These are phyloP conservation scores for Cydia splendana DNA, from an alignment of 1,140 invertebrate species.

Conservation along the genomic window DNA sequence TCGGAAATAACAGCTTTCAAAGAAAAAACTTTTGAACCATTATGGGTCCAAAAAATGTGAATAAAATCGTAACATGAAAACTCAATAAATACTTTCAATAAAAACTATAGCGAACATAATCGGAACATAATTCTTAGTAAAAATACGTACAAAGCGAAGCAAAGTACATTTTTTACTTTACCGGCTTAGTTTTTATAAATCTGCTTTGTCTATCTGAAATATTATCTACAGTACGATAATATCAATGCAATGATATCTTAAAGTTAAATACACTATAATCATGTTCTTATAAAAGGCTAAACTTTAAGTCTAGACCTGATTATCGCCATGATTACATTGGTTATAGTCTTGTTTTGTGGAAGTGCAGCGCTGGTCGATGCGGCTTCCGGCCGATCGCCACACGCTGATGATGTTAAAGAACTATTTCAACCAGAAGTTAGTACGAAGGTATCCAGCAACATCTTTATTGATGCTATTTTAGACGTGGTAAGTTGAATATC, in stretches of 20 bases:
- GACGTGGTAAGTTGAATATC: slow-evolving; percentile 53
- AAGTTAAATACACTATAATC: slow-evolving; percentile 9
- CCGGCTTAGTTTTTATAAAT: background rate
- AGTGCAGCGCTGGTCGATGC: background rate
- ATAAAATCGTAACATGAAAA: too few relatives aligned
- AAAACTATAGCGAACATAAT: too few relatives aligned
- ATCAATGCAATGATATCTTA: background rate
- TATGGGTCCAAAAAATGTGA: too few relatives aligned
- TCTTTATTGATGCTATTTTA: slow-evolving; percentile 57
- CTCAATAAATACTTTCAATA: too few relatives aligned
- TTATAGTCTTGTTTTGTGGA: background rate
- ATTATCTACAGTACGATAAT: background rate
- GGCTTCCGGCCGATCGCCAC: background rate
- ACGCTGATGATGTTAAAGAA: slow-evolving; percentile 22
- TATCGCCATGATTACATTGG: background rate
- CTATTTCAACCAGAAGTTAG: background rate
- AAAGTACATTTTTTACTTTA: background rate
- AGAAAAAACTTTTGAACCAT: too few relatives aligned
- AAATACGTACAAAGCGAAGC: too few relatives aligned
- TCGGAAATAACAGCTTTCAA: too few relatives aligned
- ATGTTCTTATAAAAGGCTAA: background rate
- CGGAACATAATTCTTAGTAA: too few relatives aligned
- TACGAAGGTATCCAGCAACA: slow-evolving; percentile 46
- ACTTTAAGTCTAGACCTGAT: background rate
- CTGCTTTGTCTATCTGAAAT: background rate